Percentiles rank a stretch among this genome's conserved stretches.
phyloP scores from a whole-genome alignment of 1,140 invertebrate genomes.

The Aphidius gifuensis region DNA sequence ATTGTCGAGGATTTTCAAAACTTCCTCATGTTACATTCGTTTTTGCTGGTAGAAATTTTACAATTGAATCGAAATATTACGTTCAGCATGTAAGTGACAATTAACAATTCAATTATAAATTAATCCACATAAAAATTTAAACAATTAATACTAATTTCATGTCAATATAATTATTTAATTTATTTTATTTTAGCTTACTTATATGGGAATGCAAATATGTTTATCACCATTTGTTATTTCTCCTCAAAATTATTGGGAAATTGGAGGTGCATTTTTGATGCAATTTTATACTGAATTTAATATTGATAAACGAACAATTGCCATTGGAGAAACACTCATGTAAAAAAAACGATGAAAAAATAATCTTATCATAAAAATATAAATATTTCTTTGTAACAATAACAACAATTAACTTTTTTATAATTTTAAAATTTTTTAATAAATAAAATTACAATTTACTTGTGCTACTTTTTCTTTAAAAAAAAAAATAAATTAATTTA shows the following conservation, averaged over 20 bases:
- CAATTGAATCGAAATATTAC: conserved; percentile 67
- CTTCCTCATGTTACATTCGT: conserved; percentile 68
- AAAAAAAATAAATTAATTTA: too few relatives aligned
- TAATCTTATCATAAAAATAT: conserved; percentile 3
- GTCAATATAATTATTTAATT: too few relatives aligned
- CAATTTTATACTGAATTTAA: conserved; percentile 45
- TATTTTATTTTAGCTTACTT: conserved; percentile 32
- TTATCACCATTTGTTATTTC: conserved; percentile 35
- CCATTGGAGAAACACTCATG: conserved; percentile 30
- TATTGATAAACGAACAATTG: conserved; percentile 29
- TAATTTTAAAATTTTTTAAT: conserved; percentile 11
- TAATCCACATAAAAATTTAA: too few relatives aligned
- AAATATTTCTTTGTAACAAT: neutral
- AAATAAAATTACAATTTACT: conserved; percentile 25
- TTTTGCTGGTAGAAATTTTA: conserved; percentile 62
- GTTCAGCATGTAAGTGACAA: conserved; percentile 58
- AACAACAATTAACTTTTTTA: neutral
- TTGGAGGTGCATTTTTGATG: conserved; percentile 46
- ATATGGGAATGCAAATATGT: conserved; percentile 30
- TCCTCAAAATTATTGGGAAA: conserved; percentile 23
- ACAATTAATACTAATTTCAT: too few relatives aligned
- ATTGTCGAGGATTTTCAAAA: conserved; percentile 56
- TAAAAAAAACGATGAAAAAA: conserved; percentile 26
- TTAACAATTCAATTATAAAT: neutral
- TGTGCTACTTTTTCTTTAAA: too few relatives aligned